phyloP scores from a whole-genome alignment of 2,113 vertebrate genomes.

The Onychostruthus taczanowskii region DNA sequence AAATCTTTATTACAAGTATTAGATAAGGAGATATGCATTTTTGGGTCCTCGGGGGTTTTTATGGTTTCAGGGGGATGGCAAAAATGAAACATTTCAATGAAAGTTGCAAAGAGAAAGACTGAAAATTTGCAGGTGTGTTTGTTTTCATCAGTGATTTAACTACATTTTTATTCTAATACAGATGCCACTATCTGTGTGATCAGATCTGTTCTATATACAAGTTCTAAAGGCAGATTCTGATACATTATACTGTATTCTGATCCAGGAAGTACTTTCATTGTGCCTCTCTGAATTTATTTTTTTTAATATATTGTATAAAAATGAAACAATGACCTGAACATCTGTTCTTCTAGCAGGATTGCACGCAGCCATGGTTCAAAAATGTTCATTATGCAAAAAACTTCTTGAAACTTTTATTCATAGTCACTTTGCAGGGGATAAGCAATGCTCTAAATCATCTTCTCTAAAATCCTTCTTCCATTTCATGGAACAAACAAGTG shows the following conservation, averaged over 20 bases:
- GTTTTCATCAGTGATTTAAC: not conserved
- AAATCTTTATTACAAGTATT: not conserved
- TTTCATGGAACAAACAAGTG: not conserved
- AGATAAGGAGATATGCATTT: not conserved
- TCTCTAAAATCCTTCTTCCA: not conserved
- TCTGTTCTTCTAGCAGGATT: not conserved
- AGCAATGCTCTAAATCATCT: not conserved
- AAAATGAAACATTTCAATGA: not conserved
- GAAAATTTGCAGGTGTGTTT: not conserved
- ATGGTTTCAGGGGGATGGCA: rapidly evolving
- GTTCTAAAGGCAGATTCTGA: not conserved
- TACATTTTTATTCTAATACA: not conserved
- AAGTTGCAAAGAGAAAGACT: not conserved
- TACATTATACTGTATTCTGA: not conserved
- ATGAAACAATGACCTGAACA: not conserved
- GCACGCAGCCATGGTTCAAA: not conserved
- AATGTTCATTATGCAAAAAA: not conserved
- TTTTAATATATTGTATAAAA: not conserved
- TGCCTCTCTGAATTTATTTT: not conserved
- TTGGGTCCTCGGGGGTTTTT: not conserved
- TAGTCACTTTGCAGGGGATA: not conserved
- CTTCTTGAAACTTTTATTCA: not conserved
- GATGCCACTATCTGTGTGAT: not conserved
- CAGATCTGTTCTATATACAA: not conserved
- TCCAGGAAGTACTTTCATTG: not conserved